phyloP scores from a whole-genome alignment of 1,140 invertebrate genomes.

The Dinoponera quadriceps region DNA sequence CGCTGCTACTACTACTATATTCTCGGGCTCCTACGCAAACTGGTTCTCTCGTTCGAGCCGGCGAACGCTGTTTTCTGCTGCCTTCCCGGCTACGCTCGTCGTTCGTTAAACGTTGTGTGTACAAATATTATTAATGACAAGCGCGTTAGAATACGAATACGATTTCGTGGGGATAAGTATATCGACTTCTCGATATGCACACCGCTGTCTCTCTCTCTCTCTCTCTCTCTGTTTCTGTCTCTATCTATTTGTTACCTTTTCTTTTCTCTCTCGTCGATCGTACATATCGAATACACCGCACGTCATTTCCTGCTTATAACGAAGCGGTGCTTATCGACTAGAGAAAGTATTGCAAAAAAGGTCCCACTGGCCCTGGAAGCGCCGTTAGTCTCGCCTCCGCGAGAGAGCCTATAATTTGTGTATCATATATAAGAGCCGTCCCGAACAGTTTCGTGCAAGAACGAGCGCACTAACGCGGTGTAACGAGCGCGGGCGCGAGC shows the following conservation, averaged over 20 bases:
- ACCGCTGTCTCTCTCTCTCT: neutral
- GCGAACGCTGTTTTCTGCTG: neutral
- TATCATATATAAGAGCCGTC: neutral
- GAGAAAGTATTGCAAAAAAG: slow-evolving; percentile 51
- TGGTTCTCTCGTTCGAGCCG: slow-evolving; percentile 24
- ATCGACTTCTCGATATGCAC: slow-evolving; percentile 11
- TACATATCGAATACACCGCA: slow-evolving; percentile 4
- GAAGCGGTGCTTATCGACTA: slow-evolving; percentile 24
- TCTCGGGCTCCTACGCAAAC: slow-evolving; percentile 29
- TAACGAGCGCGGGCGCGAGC: neutral
- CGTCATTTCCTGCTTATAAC: slow-evolving; percentile 41
- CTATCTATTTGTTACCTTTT: neutral
- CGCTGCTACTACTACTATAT: too few relatives aligned
- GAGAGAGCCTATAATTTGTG: slow-evolving; percentile 7
- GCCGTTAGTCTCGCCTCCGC: slow-evolving; percentile 2
- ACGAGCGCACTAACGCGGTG: slow-evolving; percentile 14
- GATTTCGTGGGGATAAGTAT: slow-evolving; percentile 37
- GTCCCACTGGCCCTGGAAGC: neutral
- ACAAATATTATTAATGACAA: slow-evolving; percentile 52
- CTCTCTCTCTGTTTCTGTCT: neutral
- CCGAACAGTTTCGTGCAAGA: slow-evolving; percentile 13
- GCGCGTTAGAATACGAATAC: slow-evolving; percentile 3
- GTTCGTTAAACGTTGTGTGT: slow-evolving; percentile 6
- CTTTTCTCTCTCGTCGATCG: neutral
- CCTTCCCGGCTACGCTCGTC: slow-evolving; percentile 1